Percentiles rank a stretch among this genome's conserved stretches.
Evolutionary conservation across 1,140 invertebrate genomes (phyloP).

Genomic region (Sesamia nonagrioides): DNA sequence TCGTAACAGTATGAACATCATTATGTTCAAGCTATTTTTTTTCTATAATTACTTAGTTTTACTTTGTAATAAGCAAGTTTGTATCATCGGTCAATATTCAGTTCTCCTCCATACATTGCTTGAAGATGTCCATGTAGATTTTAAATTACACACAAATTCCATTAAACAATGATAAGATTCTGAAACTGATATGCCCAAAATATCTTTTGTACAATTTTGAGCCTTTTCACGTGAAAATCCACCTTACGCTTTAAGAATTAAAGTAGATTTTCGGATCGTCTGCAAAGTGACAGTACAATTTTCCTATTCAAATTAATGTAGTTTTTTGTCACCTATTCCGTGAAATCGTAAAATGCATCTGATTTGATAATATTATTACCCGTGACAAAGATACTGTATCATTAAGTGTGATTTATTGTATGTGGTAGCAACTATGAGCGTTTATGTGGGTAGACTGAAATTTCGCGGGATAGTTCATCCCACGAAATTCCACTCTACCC

Average conservation of each 20-base stretch:
- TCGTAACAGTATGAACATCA: too few species aligned
- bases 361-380: slow-evolving; percentile 15
- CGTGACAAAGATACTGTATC: neutral
- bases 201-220: neutral
- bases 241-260: neutral
- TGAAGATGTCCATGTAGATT: slow-evolving; percentile 24
- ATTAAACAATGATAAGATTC: slow-evolving; percentile 39
- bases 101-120: slow-evolving; percentile 17
- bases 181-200: neutral
- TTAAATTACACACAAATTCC: slow-evolving; percentile 8
- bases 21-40: too few species aligned
- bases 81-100: neutral
- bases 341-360: slow-evolving; percentile 52
- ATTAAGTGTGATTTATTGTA: too few species aligned
- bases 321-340: slow-evolving; percentile 5
- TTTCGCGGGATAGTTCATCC: too few species aligned
- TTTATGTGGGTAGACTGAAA: too few species aligned
- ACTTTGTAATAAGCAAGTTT: neutral
- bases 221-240: neutral
- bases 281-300: neutral
- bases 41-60: too few species aligned
- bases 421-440: too few species aligned
- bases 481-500: too few species aligned
- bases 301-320: slow-evolving; percentile 7
- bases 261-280: neutral